Base-by-base conservation (phyloP, 2,888 invertebrate species). In the Chrysolina americana region DNA sequence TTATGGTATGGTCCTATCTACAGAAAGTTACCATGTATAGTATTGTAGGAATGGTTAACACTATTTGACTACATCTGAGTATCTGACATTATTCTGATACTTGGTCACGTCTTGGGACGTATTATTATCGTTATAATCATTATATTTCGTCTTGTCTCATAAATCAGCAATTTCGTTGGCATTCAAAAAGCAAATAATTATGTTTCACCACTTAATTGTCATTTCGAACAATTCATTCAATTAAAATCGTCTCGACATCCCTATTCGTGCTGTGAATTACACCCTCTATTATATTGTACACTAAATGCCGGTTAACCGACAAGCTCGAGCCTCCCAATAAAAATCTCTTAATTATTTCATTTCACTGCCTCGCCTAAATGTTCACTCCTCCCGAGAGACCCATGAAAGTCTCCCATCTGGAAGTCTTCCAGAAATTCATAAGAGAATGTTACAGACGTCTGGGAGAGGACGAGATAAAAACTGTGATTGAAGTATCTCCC, bases 301-400 rank as follows among this genome's bases (percentile, higher is more conserved):
- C 48, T 48, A 21, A 53, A 53, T 23, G 21, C 19, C 53, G 53
- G 19, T 53, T 53, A 53, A 21, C 53, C 53, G 19, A 19, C 53
- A 53, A 53, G 21, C 21, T 53, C 53, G 21, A 21, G 53, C 21
- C 21, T 53, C 21, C 53, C 53, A 53, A 53, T 53, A 53, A 53
- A 53, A 53, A 53, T 53, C 53, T 23, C 53, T 11, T 28, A 59
- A 28, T 59, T 28, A 59, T 59, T 59, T 59, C 59, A 59, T 59
- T 28, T 59, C 59, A 59, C 36, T 59, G 28, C 59, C 17, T 59
- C 59, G 23, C 36, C 36, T 15, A 28, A 59, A 59, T 36, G 59
- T 59, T 59, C 59, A 59, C n/a, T 59, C 36, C 36, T 59, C 59
- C 59, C 59, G n/a, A 59, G 59, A 36, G 59, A 23, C 36, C 59